A percentile compares a stretch with the other conserved stretches of the same genome.
Evolutionary conservation across 2,797 vertebrate species (phyloP).

Genomic region (Myotis findleyi): DNA sequence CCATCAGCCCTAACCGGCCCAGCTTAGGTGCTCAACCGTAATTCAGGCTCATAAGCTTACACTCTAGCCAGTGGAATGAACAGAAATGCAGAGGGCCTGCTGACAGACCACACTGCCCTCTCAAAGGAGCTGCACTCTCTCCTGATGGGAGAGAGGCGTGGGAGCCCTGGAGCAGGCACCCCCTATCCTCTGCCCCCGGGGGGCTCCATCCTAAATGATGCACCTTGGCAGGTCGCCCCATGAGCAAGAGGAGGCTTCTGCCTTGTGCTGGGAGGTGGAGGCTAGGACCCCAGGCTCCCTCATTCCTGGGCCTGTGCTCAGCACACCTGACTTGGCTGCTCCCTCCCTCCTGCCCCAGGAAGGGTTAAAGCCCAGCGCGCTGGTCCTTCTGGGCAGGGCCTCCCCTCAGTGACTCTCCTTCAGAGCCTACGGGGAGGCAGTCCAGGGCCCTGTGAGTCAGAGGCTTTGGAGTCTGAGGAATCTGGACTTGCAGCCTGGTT

Average conservation of each 20-base stretch:
- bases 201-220: neutral
- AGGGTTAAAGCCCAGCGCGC: neutral
- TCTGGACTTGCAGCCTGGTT: neutral
- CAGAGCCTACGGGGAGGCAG: neutral
- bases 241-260: neutral
- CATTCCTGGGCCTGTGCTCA: neutral
- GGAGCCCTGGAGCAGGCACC: neutral
- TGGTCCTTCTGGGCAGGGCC: neutral
- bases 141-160: neutral
- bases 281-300: neutral
- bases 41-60: neutral
- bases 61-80: neutral
- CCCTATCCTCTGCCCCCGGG: neutral
- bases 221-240: fast-evolving
- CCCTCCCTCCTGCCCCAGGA: neutral
- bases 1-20: neutral
- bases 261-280: neutral
- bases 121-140: neutral
- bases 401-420: neutral
- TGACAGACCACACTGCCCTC: neutral
- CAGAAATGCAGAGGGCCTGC: neutral
- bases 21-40: too few species aligned
- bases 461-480: neutral
- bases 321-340: neutral
- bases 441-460: neutral